These are phyloP conservation scores for Bubalus kerabau DNA, from an alignment of 2,113 vertebrate genomes.

Conservation along the genomic window DNA sequence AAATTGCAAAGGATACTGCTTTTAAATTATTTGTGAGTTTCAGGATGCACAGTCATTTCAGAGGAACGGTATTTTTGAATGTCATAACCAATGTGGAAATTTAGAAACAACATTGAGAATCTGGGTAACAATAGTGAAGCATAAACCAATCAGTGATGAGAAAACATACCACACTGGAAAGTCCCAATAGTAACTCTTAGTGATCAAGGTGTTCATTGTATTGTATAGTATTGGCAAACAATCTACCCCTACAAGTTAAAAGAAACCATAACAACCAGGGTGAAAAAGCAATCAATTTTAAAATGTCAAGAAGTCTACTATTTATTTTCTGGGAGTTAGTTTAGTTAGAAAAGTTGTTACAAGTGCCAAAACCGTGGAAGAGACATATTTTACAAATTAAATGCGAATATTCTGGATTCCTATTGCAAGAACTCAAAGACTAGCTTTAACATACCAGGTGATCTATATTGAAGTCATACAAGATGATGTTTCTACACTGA, in stretches of 20 bases:
- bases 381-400: neutral
- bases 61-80: neutral
- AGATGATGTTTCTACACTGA: neutral
- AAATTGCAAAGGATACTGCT: neutral
- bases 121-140: neutral
- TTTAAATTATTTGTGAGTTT: neutral
- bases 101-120: constrained; percentile 1
- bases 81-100: neutral
- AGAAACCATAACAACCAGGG: neutral
- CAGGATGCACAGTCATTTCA: neutral
- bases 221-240: neutral
- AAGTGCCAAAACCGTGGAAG: neutral
- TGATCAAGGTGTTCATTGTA: neutral
- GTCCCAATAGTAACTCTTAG: neutral
- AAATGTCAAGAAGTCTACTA: constrained; percentile 23
- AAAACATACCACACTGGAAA: neutral
- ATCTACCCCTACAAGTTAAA: neutral
- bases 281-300: neutral
- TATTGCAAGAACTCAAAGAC: neutral
- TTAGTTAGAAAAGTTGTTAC: constrained; percentile 44
- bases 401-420: neutral
- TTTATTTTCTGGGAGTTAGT: neutral
- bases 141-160: neutral
- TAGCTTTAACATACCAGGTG: neutral
- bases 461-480: neutral